These are phyloP conservation scores for Mus caroli DNA, from an alignment of 2,797 vertebrate species.

Conservation along the genomic window DNA sequence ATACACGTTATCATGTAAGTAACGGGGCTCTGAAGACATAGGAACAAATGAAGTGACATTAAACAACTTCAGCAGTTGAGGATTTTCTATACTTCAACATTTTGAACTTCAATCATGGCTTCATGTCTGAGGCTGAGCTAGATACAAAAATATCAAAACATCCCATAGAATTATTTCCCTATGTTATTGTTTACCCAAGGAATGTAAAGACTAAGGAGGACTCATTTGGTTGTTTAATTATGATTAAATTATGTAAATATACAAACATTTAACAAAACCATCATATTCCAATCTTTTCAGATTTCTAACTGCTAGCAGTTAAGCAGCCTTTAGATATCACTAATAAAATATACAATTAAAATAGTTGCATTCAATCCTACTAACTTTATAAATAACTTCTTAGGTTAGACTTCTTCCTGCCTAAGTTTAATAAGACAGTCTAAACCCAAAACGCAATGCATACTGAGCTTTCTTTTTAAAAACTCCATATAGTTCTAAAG, in stretches of 20 bases:
- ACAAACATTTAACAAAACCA: conserved; percentile 54
- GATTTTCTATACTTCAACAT: conserved; percentile 24
- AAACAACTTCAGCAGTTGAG: conserved; percentile 7
- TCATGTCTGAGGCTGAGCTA: conserved; percentile 11
- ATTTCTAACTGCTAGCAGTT: conserved; percentile 53
- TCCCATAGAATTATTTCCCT: not conserved
- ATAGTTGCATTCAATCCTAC: conserved; percentile 46
- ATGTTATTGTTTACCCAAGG: conserved; percentile 31
- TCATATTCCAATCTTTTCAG: conserved; percentile 29
- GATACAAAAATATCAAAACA: conserved; percentile 53
- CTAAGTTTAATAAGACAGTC: conserved; percentile 39
- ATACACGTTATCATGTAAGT: conserved; percentile 7
- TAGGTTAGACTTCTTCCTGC: conserved; percentile 26
- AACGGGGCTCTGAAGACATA: not conserved
- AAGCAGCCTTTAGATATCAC: conserved; percentile 44
- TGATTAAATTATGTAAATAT: conserved; percentile 52
- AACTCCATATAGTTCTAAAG: not conserved
- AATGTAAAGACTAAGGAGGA: conserved; percentile 27
- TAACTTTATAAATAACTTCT: conserved; percentile 61
- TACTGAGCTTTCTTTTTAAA: conserved; percentile 36
- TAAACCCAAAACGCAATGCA: conserved; percentile 60
- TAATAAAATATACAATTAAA: conserved; percentile 59
- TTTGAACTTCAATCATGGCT: conserved; percentile 59
- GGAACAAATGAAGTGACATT: not conserved
- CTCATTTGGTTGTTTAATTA: conserved; percentile 22